Conservation (phyloP, 2,113 vertebrate species). For the Furnarius figulus region DNA sequence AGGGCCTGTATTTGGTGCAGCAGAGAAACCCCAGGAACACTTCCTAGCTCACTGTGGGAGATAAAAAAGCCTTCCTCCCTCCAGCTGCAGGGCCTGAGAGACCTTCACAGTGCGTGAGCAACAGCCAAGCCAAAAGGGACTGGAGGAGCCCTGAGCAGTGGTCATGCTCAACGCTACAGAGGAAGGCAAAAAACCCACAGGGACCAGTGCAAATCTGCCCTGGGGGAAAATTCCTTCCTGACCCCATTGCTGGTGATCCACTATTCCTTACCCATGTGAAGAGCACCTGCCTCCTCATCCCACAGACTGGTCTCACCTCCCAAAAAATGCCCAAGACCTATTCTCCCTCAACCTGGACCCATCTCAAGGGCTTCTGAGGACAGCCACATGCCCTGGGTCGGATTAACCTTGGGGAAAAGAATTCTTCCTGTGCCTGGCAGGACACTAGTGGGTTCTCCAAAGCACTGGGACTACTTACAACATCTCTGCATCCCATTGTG, state of each 20-base stretch:
- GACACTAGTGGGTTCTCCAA: neutral
- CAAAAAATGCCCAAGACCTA: neutral
- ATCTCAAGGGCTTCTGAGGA: neutral
- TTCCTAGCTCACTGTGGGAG: no score
- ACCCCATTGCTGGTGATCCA: rapidly evolving
- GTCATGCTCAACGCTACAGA: neutral
- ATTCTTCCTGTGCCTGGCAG: neutral
- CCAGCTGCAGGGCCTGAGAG: no score
- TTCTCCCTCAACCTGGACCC: neutral
- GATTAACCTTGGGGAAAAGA: neutral
- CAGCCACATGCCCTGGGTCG: neutral
- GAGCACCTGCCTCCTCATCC: neutral
- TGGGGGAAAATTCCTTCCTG: neutral
- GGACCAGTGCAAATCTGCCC: neutral
- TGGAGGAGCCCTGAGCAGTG: neutral
- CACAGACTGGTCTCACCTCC: neutral
- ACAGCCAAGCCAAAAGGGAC: neutral
- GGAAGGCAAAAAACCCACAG: neutral
- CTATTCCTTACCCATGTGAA: neutral
- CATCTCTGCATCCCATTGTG: neutral
- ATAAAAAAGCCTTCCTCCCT: no score
- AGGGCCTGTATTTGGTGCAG: no score
- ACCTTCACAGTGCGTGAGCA: no score
- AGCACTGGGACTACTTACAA: neutral
- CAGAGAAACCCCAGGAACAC: no score